Evolutionary conservation across 1,140 invertebrate genomes (phyloP), one percentile per base, ranked within the genome.

Genomic region (Megalonaias nervosa): DNA sequence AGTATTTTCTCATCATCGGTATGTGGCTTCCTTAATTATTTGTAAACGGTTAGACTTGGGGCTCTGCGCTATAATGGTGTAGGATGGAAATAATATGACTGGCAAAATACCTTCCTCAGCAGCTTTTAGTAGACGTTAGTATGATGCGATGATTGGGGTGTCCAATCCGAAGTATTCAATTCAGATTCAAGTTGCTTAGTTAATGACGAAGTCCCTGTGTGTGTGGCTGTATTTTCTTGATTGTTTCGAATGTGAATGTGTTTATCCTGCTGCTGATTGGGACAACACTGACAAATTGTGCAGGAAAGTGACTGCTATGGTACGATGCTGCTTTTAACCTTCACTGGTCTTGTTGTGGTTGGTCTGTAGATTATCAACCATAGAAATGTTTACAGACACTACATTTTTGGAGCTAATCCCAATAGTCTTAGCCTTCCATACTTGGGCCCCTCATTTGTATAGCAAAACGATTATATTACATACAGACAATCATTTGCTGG

Each of bases 381-480:
- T 57, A 58, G n/a, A n/a, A n/a, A n/a, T n/a, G n/a, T n/a, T n/a
- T 14, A 15, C 15, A 21, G 75, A 78, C 60, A 75, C 78, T 15
- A 75, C 80, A 0, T 75, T 78, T 71, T 66, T 74, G 55, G 80
- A 81, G 58, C 26, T 81, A 14, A 60, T 81, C 2, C 80, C 65
- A n/a, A 71, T 81, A 60, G 31, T 74, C 59, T n/a, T 81, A 57
- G 67, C 71, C 3, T n/a, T 75, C 21, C 21, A 61, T 57, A 61
- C 75, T 21, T 78, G 68, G 16, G 38, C 38, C 38, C 38, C 2
- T 38, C 6, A 38, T 38, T 6, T 6, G 1, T 6, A 9, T 19
- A 72, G 65, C 26, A 66, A 77, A 61, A 74, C 26, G 58, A 59
- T 76, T 72, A 38, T 82, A 17, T 58, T 71, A 23, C 21, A 62